phyloP scores from a whole-genome alignment of 2,888 invertebrate species.

The Thecophora atra region DNA sequence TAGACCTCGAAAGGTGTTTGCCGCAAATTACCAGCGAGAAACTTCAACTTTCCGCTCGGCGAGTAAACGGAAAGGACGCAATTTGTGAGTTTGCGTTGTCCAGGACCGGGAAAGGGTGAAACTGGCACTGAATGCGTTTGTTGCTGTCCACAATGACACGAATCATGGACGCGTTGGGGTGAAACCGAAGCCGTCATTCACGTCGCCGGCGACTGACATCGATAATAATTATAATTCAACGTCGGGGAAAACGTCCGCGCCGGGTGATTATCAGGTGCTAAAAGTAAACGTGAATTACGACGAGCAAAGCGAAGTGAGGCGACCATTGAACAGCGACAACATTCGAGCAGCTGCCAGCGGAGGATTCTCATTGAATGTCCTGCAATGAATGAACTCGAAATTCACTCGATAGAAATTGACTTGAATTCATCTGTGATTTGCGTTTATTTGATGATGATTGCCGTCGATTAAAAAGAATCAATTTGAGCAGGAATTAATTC shows the following conservation, averaged over 20 bases:
- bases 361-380: too few relatives aligned
- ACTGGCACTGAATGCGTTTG: slow-evolving; percentile 54
- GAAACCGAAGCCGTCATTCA: slow-evolving; percentile 63
- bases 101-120: slow-evolving; percentile 38
- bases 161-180: slow-evolving; percentile 66
- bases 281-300: slow-evolving; percentile 21
- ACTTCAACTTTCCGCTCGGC: slow-evolving; percentile 13
- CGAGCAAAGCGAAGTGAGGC: too few relatives aligned
- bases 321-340: too few relatives aligned
- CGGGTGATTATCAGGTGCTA: slow-evolving; percentile 13
- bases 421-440: too few relatives aligned
- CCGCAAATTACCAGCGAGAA: slow-evolving; percentile 30
- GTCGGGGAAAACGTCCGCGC: slow-evolving; percentile 13
- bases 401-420: too few relatives aligned
- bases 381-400: too few relatives aligned
- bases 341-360: too few relatives aligned
- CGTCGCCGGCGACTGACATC: background rate
- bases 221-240: slow-evolving; percentile 3
- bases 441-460: too few relatives aligned
- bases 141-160: slow-evolving; percentile 62
- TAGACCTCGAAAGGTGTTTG: slow-evolving; percentile 27
- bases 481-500: too few relatives aligned
- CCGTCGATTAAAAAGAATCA: too few relatives aligned
- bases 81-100: too few relatives aligned
- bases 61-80: slow-evolving; percentile 16